phyloP scores from a whole-genome alignment of 2,113 vertebrate genomes.

The Corythoichthys intestinalis region DNA sequence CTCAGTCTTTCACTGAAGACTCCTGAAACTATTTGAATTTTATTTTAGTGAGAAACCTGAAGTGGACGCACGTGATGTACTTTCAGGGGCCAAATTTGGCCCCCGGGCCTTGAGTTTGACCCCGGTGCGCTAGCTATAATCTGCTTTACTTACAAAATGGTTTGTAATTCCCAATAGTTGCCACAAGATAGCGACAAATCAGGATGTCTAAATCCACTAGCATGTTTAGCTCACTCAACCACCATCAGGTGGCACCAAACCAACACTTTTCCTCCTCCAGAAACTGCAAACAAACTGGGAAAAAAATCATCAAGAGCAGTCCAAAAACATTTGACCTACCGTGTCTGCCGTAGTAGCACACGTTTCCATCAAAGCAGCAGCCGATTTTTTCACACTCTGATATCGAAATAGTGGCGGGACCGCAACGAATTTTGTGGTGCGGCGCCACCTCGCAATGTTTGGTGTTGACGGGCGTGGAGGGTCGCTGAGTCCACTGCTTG shows the following conservation, averaged over 20 bases:
- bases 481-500: background rate
- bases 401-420: background rate
- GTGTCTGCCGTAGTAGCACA: conserved; percentile 53
- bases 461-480: background rate
- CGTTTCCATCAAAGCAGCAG: conserved; percentile 53
- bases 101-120: too few relatives aligned
- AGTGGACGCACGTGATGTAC: too few relatives aligned
- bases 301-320: too few relatives aligned
- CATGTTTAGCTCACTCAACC: background rate
- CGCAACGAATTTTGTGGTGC: conserved; percentile 31
- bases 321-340: conserved; percentile 27
- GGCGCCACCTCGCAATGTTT: conserved; percentile 38
- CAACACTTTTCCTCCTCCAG: background rate
- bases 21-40: too few relatives aligned
- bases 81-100: too few relatives aligned
- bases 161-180: background rate
- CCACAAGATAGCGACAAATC: background rate
- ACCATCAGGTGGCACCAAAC: background rate
- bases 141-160: too few relatives aligned
- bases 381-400: conserved; percentile 13
- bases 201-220: background rate
- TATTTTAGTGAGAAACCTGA: too few relatives aligned
- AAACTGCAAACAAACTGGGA: background rate
- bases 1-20: too few relatives aligned
- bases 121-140: too few relatives aligned